Evolutionary conservation across 1,140 invertebrate genomes (phyloP).

Genomic region (Papilio polyxenes): DNA sequence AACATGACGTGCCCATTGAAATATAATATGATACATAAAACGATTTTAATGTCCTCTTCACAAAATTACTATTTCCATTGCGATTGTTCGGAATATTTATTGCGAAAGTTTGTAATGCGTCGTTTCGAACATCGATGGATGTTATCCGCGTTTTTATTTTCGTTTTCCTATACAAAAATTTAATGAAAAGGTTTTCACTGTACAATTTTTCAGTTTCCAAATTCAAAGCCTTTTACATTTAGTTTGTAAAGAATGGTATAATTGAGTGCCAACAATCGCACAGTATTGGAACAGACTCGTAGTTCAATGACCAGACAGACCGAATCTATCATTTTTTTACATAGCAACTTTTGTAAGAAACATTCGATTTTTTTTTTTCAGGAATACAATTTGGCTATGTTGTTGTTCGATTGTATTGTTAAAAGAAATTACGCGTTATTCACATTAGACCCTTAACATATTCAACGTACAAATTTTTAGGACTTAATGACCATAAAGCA

Average conservation of each 20-base stretch:
- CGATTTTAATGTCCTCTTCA: constrained; percentile 15
- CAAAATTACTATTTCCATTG: constrained; percentile 18
- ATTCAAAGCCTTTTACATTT: constrained; percentile 17
- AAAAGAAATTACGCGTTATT: no score
- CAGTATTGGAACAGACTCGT: not conserved
- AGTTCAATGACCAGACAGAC: not conserved
- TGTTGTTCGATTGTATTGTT: no score
- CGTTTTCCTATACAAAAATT: constrained; percentile 22
- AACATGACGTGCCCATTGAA: constrained; percentile 13
- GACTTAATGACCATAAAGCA: no score
- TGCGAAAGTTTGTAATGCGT: constrained; percentile 2
- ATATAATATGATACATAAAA: constrained; percentile 16
- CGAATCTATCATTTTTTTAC: not conserved
- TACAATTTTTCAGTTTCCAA: not conserved
- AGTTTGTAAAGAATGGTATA: constrained; percentile 5
- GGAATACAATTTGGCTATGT: not conserved
- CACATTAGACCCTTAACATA: no score
- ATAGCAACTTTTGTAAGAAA: not conserved
- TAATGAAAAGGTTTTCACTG: constrained; percentile 6
- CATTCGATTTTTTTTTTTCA: not conserved
- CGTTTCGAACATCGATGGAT: not conserved
- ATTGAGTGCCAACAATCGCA: not conserved
- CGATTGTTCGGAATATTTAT: constrained; percentile 26
- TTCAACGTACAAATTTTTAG: no score
- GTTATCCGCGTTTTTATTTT: constrained; percentile 23